Percentiles rank a stretch among this genome's conserved stretches.
phyloP scores from a whole-genome alignment of 2,888 invertebrate genomes.

The Rapana venosa region DNA sequence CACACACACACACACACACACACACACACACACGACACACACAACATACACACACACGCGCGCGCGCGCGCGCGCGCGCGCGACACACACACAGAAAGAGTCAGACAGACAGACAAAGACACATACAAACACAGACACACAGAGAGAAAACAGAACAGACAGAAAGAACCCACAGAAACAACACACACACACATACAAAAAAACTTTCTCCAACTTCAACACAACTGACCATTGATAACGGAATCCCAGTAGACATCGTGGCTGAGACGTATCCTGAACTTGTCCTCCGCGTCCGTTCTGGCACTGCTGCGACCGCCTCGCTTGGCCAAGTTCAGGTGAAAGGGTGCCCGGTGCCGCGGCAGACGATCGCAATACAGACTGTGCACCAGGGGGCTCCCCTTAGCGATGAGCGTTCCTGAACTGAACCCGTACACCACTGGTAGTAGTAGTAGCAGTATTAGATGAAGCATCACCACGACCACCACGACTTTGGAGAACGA shows the following conservation, averaged over 20 bases:
- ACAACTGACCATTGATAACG: constrained; percentile 17
- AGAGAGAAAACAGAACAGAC: not conserved
- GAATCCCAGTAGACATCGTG: constrained; percentile 26
- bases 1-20: too few relatives aligned
- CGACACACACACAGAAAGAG: too few relatives aligned
- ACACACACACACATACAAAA: not conserved
- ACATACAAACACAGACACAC: not conserved
- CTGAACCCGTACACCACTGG: constrained; percentile 3
- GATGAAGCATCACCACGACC: not conserved
- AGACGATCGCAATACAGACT: constrained; percentile 38
- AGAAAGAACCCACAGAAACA: not conserved
- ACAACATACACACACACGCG: too few relatives aligned
- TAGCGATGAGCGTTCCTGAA: constrained; percentile 11
- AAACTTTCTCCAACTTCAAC: too few relatives aligned
- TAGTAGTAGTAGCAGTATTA: not conserved
- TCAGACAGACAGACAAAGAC: not conserved
- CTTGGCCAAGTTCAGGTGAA: constrained; percentile 34
- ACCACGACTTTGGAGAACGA: not conserved
- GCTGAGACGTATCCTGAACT: not conserved
- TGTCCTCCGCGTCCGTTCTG: not conserved
- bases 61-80: too few relatives aligned
- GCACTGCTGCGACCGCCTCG: constrained; percentile 33
- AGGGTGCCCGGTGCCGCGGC: constrained; percentile 35
- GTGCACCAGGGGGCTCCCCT: not conserved
- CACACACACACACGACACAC: too few relatives aligned